Evolutionary conservation across 2,113 vertebrate genomes (phyloP), one percentile per base, ranked within the genome.

Genomic region (Odontophorus gujanensis): DNA sequence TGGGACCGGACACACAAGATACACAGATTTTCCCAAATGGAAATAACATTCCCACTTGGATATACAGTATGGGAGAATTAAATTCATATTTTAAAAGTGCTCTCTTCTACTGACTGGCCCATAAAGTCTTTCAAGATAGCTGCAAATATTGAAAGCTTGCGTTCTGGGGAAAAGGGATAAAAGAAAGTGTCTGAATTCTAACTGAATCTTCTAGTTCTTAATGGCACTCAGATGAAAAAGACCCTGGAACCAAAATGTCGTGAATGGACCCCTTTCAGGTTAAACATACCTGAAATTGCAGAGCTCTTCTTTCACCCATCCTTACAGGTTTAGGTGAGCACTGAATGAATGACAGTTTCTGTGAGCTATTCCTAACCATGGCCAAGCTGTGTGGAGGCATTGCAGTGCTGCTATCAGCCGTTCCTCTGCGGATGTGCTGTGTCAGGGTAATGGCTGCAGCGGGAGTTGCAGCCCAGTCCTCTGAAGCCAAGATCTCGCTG

Each of bases 381-480:
- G 21, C 50, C 9, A 2, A 59, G 21, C 67, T 92, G 89, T 80
- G 16, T 25, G 47, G 89, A 93, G 93, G 92, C 72, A 67, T 87
- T 79, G 80, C 11, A 80, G 72, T 87, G 67, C 76, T 45, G 1
- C 92, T 95, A 90, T 61, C 58, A 13, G 77, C 82, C 76, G 84
- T 50, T 72, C 6, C 62, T 81, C 66, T 53, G 1, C 40, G 74
- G 85, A 73, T 71, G 42, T 66, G 67, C 86, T 87, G 51, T 89
- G 88, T 93, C 81, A 90, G 58, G 81, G 83, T 95, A 92, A 75
- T 67, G 73, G 87, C 45, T 90, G 87, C 72, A 74, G 65, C 63
- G 65, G 90, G 61, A 93, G 53, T 55, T 10, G 2, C 42, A 75
- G 94, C 73, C 58, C 65, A 85, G 75, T 71, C 32, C 85, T 88